Conservation (phyloP, 2,888 invertebrate genomes). For the Ptycholaimellus sp. region DNA sequence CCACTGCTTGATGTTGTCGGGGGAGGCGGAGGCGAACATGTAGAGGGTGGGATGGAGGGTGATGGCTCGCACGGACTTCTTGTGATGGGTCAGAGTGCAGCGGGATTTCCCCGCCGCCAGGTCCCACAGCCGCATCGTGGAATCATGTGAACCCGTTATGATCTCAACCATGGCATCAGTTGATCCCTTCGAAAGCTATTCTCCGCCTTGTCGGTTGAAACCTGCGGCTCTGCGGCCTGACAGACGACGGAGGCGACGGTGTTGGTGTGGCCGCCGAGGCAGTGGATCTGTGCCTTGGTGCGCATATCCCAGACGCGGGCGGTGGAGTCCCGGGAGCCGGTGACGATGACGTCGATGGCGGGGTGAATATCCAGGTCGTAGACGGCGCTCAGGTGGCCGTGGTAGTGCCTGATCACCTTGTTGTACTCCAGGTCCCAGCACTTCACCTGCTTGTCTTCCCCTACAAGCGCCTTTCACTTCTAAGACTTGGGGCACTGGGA, state of each 20-base stretch:
- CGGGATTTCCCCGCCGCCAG: conserved; percentile 76
- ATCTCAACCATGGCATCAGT: conserved; percentile 10
- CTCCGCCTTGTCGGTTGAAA: conserved; percentile 13
- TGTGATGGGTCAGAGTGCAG: conserved; percentile 88
- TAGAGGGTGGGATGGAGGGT: conserved; percentile 39
- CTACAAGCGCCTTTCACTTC: too few species aligned
- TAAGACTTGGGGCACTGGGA: background rate
- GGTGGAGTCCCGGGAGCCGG: conserved; percentile 79
- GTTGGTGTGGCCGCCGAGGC: conserved; percentile 78
- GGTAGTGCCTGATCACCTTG: conserved; percentile 72
- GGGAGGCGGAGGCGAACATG: conserved; percentile 89
- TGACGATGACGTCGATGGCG: conserved; percentile 70
- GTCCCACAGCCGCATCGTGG: conserved; percentile 90
- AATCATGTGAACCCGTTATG: conserved; percentile 47
- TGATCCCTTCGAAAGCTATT: background rate
- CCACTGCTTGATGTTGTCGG: conserved; percentile 98
- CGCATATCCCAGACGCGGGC: conserved; percentile 94
- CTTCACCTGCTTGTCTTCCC: conserved; percentile 50
- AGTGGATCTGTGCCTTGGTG: conserved; percentile 92
- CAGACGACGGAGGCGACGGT: conserved; percentile 81
- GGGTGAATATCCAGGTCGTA: conserved; percentile 74
- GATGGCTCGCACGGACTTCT: conserved; percentile 45
- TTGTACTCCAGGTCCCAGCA: conserved; percentile 99
- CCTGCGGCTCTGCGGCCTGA: conserved; percentile 77
- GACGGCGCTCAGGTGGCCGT: conserved; percentile 88